Percentiles rank a stretch among this genome's conserved stretches.
These are phyloP conservation scores for Telmatochromis brichardi DNA, from an alignment of 2,113 vertebrate species.

Conservation along the genomic window DNA sequence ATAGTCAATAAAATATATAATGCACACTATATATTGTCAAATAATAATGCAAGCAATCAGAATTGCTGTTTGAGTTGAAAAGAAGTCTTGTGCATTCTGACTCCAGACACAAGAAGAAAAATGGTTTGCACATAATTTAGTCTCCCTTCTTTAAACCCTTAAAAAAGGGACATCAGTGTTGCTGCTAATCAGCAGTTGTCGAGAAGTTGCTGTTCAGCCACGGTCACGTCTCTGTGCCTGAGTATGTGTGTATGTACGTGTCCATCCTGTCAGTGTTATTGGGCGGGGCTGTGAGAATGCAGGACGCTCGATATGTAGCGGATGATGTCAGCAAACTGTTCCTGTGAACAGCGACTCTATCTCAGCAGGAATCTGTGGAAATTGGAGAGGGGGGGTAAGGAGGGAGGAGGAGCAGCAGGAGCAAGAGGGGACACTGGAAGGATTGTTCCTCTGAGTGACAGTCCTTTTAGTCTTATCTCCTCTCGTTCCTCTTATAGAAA, in stretches of 20 bases:
- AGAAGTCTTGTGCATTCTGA: not conserved
- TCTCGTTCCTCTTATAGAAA: conserved; percentile 58
- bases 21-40: not conserved
- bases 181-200: not conserved
- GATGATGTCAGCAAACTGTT: conserved; percentile 64
- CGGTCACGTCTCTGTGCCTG: not conserved
- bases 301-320: conserved; percentile 23
- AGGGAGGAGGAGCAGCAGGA: conserved; percentile 39
- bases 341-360: conserved; percentile 55
- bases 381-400: conserved; percentile 58
- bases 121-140: not conserved
- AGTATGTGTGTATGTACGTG: not conserved
- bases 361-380: conserved; percentile 73
- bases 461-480: conserved; percentile 77
- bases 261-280: not conserved
- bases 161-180: not conserved
- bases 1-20: not conserved
- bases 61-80: not conserved
- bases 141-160: not conserved
- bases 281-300: not conserved
- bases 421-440: conserved; percentile 65
- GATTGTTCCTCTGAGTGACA: conserved; percentile 81
- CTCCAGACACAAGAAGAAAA: not conserved
- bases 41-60: not conserved
- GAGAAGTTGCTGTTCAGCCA: not conserved